These are phyloP conservation scores for Dromas ardeola DNA, from an alignment of 2,113 vertebrate species.

Conservation along the genomic window DNA sequence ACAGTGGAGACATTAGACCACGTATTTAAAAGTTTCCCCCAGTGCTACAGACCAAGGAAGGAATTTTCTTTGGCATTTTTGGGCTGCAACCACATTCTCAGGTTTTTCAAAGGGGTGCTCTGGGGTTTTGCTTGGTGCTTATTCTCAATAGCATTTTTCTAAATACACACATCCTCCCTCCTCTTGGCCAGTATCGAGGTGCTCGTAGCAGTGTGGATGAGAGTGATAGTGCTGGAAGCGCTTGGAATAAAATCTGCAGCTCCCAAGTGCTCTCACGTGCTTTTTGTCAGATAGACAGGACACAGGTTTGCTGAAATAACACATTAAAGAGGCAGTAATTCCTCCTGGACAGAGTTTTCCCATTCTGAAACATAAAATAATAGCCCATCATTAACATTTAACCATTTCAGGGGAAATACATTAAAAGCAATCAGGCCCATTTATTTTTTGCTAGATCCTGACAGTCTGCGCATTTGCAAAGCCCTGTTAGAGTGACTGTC, in stretches of 20 bases:
- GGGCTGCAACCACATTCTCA: not conserved
- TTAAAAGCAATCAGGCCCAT: not conserved
- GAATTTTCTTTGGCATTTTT: not conserved
- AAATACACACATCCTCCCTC: not conserved
- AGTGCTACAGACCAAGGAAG: not conserved
- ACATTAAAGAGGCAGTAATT: not conserved
- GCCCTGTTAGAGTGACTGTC: not conserved
- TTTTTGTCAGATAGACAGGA: not conserved
- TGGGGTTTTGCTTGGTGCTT: not conserved
- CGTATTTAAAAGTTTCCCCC: accelerated
- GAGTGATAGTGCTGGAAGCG: not conserved
- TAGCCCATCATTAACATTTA: not conserved
- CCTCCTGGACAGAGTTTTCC: not conserved
- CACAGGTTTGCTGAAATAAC: not conserved
- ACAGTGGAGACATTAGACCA: not conserved
- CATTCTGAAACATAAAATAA: not conserved
- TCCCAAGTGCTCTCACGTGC: not conserved
- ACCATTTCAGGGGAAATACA: not conserved
- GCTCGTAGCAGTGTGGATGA: not conserved
- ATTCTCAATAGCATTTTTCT: not conserved
- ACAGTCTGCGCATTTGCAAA: not conserved
- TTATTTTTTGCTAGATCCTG: not conserved
- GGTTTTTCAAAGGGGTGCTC: not conserved
- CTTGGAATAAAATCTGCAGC: not conserved
- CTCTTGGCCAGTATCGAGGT: not conserved